Conservation (phyloP, 2,888 invertebrate species). For the Theodoxus fluviatilis region DNA sequence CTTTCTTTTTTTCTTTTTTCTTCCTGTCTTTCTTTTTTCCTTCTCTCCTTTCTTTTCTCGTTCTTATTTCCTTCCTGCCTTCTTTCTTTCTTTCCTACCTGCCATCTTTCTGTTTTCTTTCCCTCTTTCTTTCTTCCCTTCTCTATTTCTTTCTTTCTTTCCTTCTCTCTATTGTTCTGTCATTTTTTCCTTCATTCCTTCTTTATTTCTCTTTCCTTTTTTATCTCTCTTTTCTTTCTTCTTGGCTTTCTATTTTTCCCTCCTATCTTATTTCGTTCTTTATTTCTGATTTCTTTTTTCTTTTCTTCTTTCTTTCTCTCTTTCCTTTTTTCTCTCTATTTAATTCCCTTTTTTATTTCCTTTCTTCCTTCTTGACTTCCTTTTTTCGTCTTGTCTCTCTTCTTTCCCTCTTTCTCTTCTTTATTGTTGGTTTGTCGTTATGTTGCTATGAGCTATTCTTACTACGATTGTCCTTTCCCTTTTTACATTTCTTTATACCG, state of each 20-base stretch:
- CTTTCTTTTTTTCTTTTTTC: background rate
- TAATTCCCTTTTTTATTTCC: too few relatives aligned
- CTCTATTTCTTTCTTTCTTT: background rate
- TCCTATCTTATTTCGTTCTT: too few relatives aligned
- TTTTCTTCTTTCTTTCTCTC: background rate
- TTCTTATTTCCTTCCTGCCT: background rate
- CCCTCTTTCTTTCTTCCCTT: conserved; percentile 11
- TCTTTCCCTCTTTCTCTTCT: too few relatives aligned
- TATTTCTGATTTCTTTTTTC: background rate
- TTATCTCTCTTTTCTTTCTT: too few relatives aligned
- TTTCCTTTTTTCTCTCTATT: too few relatives aligned
- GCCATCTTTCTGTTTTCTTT: conserved; percentile 10
- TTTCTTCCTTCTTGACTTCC: background rate
- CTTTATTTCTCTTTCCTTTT: too few relatives aligned
- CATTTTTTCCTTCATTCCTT: background rate
- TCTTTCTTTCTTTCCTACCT: background rate
- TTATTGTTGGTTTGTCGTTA: too few relatives aligned
- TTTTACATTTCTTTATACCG: too few relatives aligned
- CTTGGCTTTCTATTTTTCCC: too few relatives aligned
- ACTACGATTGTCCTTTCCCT: too few relatives aligned
- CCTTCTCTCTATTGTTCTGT: background rate
- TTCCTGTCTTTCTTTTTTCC: background rate
- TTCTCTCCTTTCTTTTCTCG: background rate
- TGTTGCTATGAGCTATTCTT: too few relatives aligned
- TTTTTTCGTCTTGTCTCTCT: too few relatives aligned